Percentiles rank a stretch among this genome's conserved stretches.
These are phyloP conservation scores for Porites evermanni DNA, from an alignment of 92 coral and sea anemone genomes.

Conservation along the genomic window DNA sequence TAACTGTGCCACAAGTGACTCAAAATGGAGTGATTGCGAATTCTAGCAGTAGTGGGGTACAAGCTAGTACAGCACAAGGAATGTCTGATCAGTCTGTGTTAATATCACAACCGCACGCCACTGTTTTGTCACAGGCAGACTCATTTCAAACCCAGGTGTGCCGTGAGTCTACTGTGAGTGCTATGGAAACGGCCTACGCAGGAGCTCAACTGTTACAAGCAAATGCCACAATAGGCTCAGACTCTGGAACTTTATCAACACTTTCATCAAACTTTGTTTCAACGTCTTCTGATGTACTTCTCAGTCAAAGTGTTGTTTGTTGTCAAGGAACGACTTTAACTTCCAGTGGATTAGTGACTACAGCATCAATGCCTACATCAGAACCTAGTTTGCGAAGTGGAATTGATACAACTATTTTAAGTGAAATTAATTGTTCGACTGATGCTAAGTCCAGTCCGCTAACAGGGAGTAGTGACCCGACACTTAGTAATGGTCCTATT, in stretches of 20 bases:
- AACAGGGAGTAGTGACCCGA: constrained; percentile 73
- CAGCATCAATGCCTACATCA: constrained; percentile 18
- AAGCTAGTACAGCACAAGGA: constrained; percentile 24
- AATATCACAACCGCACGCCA: constrained; percentile 11
- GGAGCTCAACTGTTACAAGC: constrained; percentile 14
- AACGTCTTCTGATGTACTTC: constrained; percentile 24
- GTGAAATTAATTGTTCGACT: constrained; percentile 34
- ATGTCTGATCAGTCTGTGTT: not conserved
- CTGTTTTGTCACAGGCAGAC: constrained; percentile 14
- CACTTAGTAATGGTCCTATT: constrained; percentile 71
- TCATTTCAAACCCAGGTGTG: constrained; percentile 3
- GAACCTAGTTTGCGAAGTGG: constrained; percentile 22
- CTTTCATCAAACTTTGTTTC: constrained; percentile 31
- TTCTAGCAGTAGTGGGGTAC: not conserved
- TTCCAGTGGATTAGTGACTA: constrained; percentile 14
- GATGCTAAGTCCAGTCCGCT: constrained; percentile 43
- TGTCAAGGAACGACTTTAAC: constrained; percentile 38
- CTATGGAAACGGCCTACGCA: constrained; percentile 19
- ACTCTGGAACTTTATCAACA: not conserved
- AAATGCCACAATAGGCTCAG: constrained; percentile 16
- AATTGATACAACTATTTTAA: constrained; percentile 28
- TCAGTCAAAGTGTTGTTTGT: constrained; percentile 23
- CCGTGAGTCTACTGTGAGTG: constrained; percentile 12
- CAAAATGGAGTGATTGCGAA: constrained; percentile 3
- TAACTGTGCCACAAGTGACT: not conserved